phyloP scores from a whole-genome alignment of 2,888 invertebrate genomes.

The Sarcophaga carnaria region DNA sequence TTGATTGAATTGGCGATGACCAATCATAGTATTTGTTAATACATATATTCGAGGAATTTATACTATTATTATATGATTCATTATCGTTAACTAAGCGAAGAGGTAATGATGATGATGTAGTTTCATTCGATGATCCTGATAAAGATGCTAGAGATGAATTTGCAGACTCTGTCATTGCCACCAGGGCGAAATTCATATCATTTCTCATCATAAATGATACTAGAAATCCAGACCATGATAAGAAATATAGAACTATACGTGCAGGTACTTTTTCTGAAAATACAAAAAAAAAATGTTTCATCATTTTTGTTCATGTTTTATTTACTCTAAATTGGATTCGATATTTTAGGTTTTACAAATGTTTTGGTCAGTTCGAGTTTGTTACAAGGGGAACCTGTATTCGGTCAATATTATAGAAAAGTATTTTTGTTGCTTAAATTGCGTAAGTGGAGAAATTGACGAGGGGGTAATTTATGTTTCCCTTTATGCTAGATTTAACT shows the following conservation, averaged over 20 bases:
- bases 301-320: no score
- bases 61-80: constrained; percentile 2
- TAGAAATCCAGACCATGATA: constrained; percentile 88
- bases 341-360: no score
- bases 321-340: no score
- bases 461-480: no score
- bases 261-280: constrained; percentile 84
- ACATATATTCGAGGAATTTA: constrained; percentile 1
- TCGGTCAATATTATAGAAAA: no score
- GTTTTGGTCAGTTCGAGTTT: no score
- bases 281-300: neutral
- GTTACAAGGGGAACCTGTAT: no score
- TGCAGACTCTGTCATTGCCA: constrained; percentile 84
- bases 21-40: constrained; percentile 83
- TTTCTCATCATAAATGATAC: constrained; percentile 90
- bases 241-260: constrained; percentile 86
- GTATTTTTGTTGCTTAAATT: neutral
- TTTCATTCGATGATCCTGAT: constrained; percentile 3
- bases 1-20: constrained; percentile 85
- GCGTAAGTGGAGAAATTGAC: neutral
- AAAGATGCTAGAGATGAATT: constrained; percentile 63
- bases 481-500: no score
- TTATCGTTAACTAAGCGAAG: constrained; percentile 5
- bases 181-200: constrained; percentile 88
- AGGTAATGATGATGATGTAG: neutral